Evolutionary conservation across 2,888 invertebrate genomes (phyloP).

Genomic region (Thereva nobilitata): DNA sequence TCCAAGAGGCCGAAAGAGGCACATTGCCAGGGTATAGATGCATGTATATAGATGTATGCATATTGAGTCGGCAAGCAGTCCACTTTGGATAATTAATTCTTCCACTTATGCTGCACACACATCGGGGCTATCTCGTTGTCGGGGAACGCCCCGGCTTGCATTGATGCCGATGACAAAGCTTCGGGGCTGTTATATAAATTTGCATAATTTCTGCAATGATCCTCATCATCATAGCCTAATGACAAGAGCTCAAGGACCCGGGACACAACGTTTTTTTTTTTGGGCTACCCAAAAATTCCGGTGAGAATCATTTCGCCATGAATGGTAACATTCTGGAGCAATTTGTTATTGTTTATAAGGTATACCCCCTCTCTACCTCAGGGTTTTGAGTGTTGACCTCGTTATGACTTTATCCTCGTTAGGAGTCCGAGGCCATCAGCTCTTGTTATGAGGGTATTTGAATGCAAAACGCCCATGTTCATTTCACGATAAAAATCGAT

Average conservation of each 20-base stretch:
- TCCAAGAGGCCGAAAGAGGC: conserved; percentile 34
- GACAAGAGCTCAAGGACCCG: conserved; percentile 11
- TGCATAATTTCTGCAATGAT: conserved; percentile 38
- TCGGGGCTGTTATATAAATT: conserved; percentile 31
- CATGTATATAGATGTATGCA: conserved; percentile 21
- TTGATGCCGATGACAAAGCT: conserved; percentile 38
- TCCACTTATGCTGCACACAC: conserved; percentile 38
- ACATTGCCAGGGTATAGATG: conserved; percentile 14
- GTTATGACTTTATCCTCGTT: conserved; percentile 32
- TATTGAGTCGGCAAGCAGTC: conserved; percentile 20
- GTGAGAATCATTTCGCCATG: neutral
- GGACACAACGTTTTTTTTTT: neutral
- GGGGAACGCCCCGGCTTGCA: conserved; percentile 26
- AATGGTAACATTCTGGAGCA: neutral
- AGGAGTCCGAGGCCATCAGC: conserved; percentile 2
- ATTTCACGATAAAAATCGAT: conserved; percentile 17
- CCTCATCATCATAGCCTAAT: conserved; percentile 34
- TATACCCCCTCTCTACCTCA: neutral
- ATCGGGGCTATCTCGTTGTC: neutral
- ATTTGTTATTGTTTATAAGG: conserved; percentile 26
- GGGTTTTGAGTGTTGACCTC: conserved; percentile 6
- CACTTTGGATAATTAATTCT: conserved; percentile 42
- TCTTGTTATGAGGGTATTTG: conserved; percentile 16
- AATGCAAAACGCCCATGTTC: conserved; percentile 25
- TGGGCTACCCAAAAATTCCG: conserved; percentile 1